Base-by-base conservation (phyloP, 2,797 vertebrate species). In the Capromys pilorides region DNA sequence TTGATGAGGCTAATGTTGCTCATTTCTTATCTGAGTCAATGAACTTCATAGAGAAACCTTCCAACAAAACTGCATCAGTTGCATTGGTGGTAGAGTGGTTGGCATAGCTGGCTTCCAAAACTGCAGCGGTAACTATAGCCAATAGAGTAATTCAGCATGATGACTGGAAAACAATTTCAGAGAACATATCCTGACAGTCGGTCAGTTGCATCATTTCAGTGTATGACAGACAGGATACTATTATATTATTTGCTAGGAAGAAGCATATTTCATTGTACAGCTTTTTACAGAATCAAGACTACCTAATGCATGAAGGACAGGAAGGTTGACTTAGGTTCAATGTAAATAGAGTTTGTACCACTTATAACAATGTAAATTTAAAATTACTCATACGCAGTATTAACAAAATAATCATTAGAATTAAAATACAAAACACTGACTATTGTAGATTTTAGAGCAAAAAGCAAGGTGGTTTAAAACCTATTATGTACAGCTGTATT, bases 181-280 rank as follows among this genome's bases (percentile, higher is more conserved):
- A 90, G 85, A 95, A 79, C 62, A 80, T 95, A 93, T 87, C 64
- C 66, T 83, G 88, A 95, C 85, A 95, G 69, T 81, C 94, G 94
- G 96, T 96, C 95, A 96, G 85, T 31, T 88, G 66, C 57, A 93
- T 82, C 90, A 94, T 82, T 96, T 97, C 93, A 73, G 80, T 89
- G 41, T 95, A 73, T 92, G 85, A 96, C 59, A 91, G 93, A 91
- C 82, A 94, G 64, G 31, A 51, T 83, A 61, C 49, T 84, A 69
- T 95, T 95, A 90, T 80, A 92, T 93, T 88, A 96, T 92, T 93
- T 88, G 12, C 80, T 80, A 77, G 26, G 19, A 91, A 91, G 77
- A 85, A 24, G 18, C 78, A 2, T 69, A 88, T 91, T 97, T 86
- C 62, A 85, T 81, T 88, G 59, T 22, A 93, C 14, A 95, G 83